A percentile compares a stretch with the other conserved stretches of the same genome.
These are phyloP conservation scores for Abscondita cerata DNA, from an alignment of 2,888 invertebrate genomes.

Conservation along the genomic window DNA sequence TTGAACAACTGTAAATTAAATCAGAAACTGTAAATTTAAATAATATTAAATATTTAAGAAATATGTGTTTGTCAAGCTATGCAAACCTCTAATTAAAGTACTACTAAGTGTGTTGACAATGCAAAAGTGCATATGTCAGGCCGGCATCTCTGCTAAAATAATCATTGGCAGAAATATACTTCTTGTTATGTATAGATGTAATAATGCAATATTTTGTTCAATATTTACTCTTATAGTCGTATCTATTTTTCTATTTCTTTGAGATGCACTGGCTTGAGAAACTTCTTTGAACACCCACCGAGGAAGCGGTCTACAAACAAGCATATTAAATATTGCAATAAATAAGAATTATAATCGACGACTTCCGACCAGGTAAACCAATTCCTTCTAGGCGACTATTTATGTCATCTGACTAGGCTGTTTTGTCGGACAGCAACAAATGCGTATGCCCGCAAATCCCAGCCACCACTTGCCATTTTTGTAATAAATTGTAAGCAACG, in stretches of 20 bases:
- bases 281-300: conserved; percentile 76
- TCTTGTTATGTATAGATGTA: conserved; percentile 73
- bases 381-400: conserved; percentile 95
- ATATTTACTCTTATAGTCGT: conserved; percentile 77
- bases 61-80: too few species aligned
- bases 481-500: conserved; percentile 67
- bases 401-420: conserved; percentile 89
- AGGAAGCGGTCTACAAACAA: conserved; percentile 62
- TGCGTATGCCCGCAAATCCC: conserved; percentile 85
- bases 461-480: conserved; percentile 90
- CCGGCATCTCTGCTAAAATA: conserved; percentile 60
- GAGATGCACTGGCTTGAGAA: conserved; percentile 72
- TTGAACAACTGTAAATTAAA: too few species aligned
- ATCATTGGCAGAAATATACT: conserved; percentile 74
- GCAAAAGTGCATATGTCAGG: conserved; percentile 71
- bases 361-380: conserved; percentile 95
- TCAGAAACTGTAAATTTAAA: too few species aligned
- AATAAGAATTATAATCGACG: too few species aligned
- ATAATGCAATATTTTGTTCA: conserved; percentile 83
- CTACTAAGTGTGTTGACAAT: conserved; percentile 76
- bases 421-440: conserved; percentile 88
- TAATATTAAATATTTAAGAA: too few species aligned
- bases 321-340: neutral
- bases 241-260: conserved; percentile 76
- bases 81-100: conserved; percentile 36